Evolutionary conservation across 2,113 vertebrate species (phyloP).

Genomic region (Cynoglossus semilaevis): DNA sequence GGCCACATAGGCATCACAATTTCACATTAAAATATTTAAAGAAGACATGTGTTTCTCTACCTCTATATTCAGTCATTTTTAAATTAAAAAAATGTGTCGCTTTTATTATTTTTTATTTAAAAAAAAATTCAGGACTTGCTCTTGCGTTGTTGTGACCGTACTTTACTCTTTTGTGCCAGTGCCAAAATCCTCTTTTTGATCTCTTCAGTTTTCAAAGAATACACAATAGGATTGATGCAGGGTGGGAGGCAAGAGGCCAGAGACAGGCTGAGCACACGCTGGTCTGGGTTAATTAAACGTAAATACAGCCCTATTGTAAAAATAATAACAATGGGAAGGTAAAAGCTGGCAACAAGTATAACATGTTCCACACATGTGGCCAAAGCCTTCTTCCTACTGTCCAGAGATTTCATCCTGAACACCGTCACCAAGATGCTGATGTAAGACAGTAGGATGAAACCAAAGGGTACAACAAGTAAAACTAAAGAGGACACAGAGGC

Average conservation of each 20-base stretch:
- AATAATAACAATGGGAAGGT: conserved; percentile 51
- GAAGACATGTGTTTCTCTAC: too few relatives aligned
- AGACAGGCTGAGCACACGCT: conserved; percentile 60
- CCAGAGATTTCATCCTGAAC: conserved; percentile 65
- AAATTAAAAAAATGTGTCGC: too few relatives aligned
- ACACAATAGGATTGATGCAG: conserved; percentile 69
- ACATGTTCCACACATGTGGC: conserved; percentile 70
- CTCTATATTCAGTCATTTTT: too few relatives aligned
- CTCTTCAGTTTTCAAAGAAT: conserved; percentile 72
- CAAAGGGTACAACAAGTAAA: conserved; percentile 28
- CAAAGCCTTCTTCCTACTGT: conserved; percentile 55
- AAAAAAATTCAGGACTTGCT: background rate
- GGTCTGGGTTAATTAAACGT: conserved; percentile 36
- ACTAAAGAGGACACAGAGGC: background rate
- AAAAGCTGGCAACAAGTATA: conserved; percentile 67
- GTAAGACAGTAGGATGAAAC: conserved; percentile 61
- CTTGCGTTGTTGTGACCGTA: background rate
- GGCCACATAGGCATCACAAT: too few relatives aligned
- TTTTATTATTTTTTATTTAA: background rate
- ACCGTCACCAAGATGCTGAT: conserved; percentile 59
- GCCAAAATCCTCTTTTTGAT: conserved; percentile 46
- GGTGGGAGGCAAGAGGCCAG: conserved; percentile 68
- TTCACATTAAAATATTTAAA: too few relatives aligned
- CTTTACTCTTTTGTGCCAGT: conserved; percentile 23
- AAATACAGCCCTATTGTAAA: conserved; percentile 51